A percentile compares a stretch with the other conserved stretches of the same genome.
These are phyloP conservation scores for Thomomys bottae DNA, from an alignment of 2,113 vertebrate species.

Conservation along the genomic window DNA sequence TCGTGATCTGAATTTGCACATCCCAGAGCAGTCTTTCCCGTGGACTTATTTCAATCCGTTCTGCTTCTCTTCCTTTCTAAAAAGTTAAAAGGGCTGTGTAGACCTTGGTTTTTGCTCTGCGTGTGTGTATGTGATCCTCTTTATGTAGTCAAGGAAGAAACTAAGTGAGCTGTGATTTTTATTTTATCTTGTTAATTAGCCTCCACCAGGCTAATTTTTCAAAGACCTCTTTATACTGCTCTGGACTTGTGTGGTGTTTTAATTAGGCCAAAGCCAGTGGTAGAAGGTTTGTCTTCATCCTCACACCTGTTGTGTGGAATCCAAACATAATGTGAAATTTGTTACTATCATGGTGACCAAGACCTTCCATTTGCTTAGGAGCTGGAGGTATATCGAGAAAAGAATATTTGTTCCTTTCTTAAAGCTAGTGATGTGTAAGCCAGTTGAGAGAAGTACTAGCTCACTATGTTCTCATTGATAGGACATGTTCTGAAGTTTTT, in stretches of 20 bases:
- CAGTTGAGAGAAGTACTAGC: background rate
- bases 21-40: background rate
- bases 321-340: background rate
- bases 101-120: background rate
- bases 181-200: background rate
- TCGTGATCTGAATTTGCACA: background rate
- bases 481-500: background rate
- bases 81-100: background rate
- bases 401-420: background rate
- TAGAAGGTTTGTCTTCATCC: background rate
- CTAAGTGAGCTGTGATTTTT: background rate
- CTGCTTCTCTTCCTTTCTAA: background rate
- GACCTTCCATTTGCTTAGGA: background rate
- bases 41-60: background rate
- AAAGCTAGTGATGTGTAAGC: background rate
- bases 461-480: background rate
- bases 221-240: background rate
- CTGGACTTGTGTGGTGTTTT: background rate
- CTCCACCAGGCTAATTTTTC: background rate
- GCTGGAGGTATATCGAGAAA: background rate
- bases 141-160: background rate
- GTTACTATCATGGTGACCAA: background rate
- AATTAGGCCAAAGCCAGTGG: background rate
- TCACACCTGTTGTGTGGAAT: background rate
- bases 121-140: constrained; percentile 12